Evolutionary conservation across 2,797 vertebrate genomes (phyloP), one percentile per base, ranked within the genome.

Genomic region (Crenichthys baileyi): DNA sequence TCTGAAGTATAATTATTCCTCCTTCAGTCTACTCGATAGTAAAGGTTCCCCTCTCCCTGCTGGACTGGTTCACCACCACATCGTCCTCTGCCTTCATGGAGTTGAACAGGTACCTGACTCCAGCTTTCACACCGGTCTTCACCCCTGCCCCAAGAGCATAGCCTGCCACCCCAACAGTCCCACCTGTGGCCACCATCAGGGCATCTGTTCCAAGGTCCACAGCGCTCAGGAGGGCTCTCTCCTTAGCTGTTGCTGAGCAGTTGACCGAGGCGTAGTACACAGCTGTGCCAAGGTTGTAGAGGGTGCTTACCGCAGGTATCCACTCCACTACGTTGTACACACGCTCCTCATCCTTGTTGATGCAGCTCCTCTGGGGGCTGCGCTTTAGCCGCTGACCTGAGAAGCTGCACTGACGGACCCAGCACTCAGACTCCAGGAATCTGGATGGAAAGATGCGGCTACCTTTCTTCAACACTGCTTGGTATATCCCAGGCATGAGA

Each of bases 241-340:
- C 89, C 79, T 96, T 96, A 36, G 97, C 97, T 5, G 85, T 83
- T 4, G 92, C 93, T 0, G 90, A 81, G 89, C 97, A 99, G 87
- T 96, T 96, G 79, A 96, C 91, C 2, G 95, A 92, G 60, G 96
- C 96, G 0, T 97, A 98, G 82, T 98, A 99, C 65, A 98, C 76
- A 11, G 97, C 97, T 6, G 96, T 97, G 76, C 96, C 98, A 0
- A 98, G 86, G 89, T 95, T 97, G 89, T 99, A 98, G 83, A 95
- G 95, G 1, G 95, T 94, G 90, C 95, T 96, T 79, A 97, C 94
- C 0, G 46, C 93, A 0, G 98, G 97, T 73, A 98, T 92, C 96
- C 96, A 96, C 72, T 91, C 92, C 85, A 97, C 67, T 26, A 96
- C 92, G 0, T 3, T 78, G 79, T 97, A 94, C 1, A 97, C 95